Base-by-base conservation (phyloP, 2,113 vertebrate genomes). In the Acanthisitta chloris region DNA sequence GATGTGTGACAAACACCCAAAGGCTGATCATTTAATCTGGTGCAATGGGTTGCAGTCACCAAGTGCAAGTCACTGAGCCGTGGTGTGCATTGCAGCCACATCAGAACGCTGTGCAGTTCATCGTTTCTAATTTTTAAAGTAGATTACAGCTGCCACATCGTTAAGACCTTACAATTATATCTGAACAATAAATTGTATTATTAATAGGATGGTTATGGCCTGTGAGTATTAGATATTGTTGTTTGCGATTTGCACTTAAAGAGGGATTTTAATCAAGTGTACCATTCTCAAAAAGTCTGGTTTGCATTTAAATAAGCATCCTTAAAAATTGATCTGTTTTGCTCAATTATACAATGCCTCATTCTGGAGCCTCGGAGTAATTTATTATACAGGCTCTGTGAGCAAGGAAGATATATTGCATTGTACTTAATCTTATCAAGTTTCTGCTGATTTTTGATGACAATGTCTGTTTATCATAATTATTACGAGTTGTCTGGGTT, bases 391-490 rank as follows among this genome's bases (percentile, higher is more conserved):
- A 90, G 94, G 94, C 83, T 94, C 18, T 33, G 49, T 55, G 94
- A 94, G 96, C 92, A 95, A 95, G 81, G 83, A 98, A 97, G 96
- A 98, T 97, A 69, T 91, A 97, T 95, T 97, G 90, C 93, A 92
- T 96, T 97, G 92, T 88, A 72, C 81, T 97, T 97, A 97, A 98
- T 98, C 97, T 97, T 97, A 97, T 96, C 94, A 97, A 95, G 94
- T 94, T 94, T 96, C 95, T 96, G 94, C 94, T 98, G 96, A 97
- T 97, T 95, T 98, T 92, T 97, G 96, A 96, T 97, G 98, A 98
- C 97, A 98, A 83, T 97, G 74, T 87, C 95, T 98, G 97, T 98
- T 98, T 98, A 98, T 98, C 97, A 98, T 98, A 98, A 98, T 98
- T 98, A 98, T 98, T 98, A 88, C 45, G 51, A 97, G 86, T 92